Percentiles rank a stretch among this genome's conserved stretches.
phyloP scores from a whole-genome alignment of 2,888 invertebrate species.

The Luperina nickerlii region DNA sequence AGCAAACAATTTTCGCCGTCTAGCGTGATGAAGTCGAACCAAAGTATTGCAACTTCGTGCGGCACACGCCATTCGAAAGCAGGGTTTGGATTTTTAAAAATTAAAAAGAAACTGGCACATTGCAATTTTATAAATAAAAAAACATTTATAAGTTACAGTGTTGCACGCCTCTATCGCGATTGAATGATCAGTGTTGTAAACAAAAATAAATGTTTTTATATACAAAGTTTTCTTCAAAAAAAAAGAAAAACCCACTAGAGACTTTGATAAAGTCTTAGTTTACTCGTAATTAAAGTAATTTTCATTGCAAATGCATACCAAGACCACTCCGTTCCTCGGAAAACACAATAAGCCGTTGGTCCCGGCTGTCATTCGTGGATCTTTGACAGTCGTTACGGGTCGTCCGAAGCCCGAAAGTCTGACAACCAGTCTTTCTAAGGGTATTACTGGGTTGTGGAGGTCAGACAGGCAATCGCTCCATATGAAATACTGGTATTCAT shows the following conservation, averaged over 20 bases:
- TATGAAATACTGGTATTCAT: too few species aligned
- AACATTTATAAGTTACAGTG: background rate
- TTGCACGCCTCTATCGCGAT: conserved; percentile 4
- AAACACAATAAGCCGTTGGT: too few species aligned
- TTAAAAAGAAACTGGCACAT: conserved; percentile 27
- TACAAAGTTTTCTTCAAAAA: background rate
- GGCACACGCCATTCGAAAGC: conserved; percentile 70
- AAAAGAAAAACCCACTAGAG: background rate
- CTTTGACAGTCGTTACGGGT: too few species aligned
- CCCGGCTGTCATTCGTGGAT: too few species aligned
- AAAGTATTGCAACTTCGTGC: conserved; percentile 68
- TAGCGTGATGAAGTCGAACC: conserved; percentile 78
- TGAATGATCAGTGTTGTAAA: background rate
- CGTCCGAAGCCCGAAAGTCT: too few species aligned
- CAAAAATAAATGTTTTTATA: background rate
- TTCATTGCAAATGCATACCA: background rate
- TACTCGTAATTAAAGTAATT: background rate
- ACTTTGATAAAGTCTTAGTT: background rate
- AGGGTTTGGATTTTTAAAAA: conserved; percentile 58
- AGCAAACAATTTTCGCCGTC: conserved; percentile 76
- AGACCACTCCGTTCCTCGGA: too few species aligned
- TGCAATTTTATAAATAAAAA: conserved; percentile 42
- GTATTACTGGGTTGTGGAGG: too few species aligned
- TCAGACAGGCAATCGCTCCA: too few species aligned
- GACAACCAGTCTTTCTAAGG: too few species aligned